Base-by-base conservation (phyloP, 2,797 vertebrate species). In the Macropodus opercularis region DNA sequence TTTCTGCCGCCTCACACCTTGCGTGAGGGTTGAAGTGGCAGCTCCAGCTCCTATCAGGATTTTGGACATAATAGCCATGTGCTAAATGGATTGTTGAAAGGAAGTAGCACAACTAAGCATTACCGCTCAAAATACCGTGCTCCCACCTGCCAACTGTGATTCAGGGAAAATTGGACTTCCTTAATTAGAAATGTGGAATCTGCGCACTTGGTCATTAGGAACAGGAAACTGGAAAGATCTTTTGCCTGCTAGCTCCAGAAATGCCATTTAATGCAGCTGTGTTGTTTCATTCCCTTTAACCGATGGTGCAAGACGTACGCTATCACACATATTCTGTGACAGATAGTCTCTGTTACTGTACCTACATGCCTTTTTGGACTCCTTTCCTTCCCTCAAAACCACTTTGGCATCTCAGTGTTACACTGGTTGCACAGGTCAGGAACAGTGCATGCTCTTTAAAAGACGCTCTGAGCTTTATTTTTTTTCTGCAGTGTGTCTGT, bases 311-410 rank as follows among this genome's bases (percentile, higher is more conserved):
- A 19, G 3, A 23, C 12, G 13, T 53, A 40, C 29, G 63, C 71
- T 69, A 67, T 63, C 54, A 19, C 15, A 42, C n/a, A 42, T 60
- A 74, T 67, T 51, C 63, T 75, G 52, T 79, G 48, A 79, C 70
- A 29, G 71, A 78, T 80, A 63, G 52, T 51, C 54, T 75, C 44
- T 8, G 58, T 69, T 55, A 55, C 38, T 62, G 64, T 53, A 43
- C 43, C 68, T 78, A 62, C 61, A 64, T 36, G 66, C 43, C 56
- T 77, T 63, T 72, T 70, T 39, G 49, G 57, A 65, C 9, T 43
- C 35, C 43, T 57, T 38, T 58, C 52, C 42, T 57, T 51, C 27
- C 40, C 44, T 53, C 26, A 27, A 29, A 63, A 64, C 36, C 36
- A 51, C 72, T 69, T 72, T 73, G 56, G 55, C 65, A 77, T 69